Evolutionary conservation across 1,140 invertebrate genomes (phyloP).

Genomic region (Bombus confusus): DNA sequence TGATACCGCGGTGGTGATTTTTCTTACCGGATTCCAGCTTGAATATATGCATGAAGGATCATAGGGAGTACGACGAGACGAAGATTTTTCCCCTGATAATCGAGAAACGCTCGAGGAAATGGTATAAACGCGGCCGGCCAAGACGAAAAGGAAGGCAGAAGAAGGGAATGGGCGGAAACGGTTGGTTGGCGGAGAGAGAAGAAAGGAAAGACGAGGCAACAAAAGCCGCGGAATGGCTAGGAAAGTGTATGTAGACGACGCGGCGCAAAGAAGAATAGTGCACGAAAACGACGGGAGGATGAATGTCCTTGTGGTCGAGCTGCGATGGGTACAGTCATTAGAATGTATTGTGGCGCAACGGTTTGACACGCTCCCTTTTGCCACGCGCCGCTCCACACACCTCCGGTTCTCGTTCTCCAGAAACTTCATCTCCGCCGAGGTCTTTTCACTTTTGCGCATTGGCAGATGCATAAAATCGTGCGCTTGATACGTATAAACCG

Average conservation of each 20-base stretch:
- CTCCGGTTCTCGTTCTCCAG: neutral
- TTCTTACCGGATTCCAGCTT: neutral
- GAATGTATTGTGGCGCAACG: slow-evolving; percentile 76
- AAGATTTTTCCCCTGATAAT: slow-evolving; percentile 19
- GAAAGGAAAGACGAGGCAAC: neutral
- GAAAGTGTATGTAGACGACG: slow-evolving; percentile 42
- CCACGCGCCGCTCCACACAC: neutral
- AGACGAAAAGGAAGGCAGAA: slow-evolving; percentile 32
- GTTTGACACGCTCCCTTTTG: slow-evolving; percentile 65
- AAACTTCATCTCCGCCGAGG: slow-evolving; percentile 9
- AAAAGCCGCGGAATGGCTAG: slow-evolving; percentile 17
- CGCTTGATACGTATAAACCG: neutral
- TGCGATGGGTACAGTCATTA: slow-evolving; percentile 74
- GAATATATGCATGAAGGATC: slow-evolving; percentile 30
- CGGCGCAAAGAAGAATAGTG: slow-evolving; percentile 42
- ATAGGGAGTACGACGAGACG: neutral
- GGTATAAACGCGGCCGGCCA: slow-evolving; percentile 42
- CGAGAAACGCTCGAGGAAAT: slow-evolving; percentile 26
- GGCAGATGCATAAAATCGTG: neutral
- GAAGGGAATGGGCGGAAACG: neutral
- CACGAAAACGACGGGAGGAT: slow-evolving; percentile 14
- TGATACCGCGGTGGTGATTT: neutral
- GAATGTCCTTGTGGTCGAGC: slow-evolving; percentile 40
- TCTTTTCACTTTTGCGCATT: neutral
- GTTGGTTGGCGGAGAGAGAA: neutral